These are phyloP conservation scores for Anser cygnoides DNA, from an alignment of 2,113 vertebrate species.

Conservation along the genomic window DNA sequence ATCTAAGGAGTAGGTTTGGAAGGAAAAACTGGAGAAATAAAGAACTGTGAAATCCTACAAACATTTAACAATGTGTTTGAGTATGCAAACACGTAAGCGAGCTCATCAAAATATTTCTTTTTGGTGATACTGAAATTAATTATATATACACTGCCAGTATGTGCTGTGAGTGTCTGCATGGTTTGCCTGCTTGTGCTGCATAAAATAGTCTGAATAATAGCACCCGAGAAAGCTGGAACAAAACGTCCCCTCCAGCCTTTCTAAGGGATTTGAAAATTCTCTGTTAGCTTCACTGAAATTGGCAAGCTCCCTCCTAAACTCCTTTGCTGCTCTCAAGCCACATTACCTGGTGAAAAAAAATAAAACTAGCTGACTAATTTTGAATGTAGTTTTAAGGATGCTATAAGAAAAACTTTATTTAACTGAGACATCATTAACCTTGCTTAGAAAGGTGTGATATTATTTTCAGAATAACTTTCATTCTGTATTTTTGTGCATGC, in stretches of 20 bases:
- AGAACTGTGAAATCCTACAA: neutral
- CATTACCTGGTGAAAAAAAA: neutral
- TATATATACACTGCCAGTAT: neutral
- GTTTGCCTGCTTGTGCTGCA: neutral
- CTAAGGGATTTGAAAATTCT: neutral
- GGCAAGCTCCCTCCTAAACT: neutral
- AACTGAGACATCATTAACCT: neutral
- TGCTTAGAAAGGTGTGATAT: fast-evolving
- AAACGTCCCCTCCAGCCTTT: neutral
- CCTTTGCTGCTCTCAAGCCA: neutral
- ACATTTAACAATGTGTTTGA: neutral
- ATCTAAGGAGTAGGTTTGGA: neutral
- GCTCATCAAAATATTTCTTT: neutral
- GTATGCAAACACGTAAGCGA: neutral
- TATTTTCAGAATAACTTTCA: neutral
- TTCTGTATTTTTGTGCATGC: neutral
- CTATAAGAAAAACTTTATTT: neutral
- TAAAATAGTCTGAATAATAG: neutral
- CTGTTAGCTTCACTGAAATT: neutral
- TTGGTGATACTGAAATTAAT: neutral
- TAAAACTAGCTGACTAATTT: neutral
- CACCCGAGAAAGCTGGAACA: conserved; percentile 10
- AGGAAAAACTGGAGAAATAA: neutral
- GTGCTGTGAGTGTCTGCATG: neutral
- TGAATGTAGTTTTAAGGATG: neutral